Conservation (phyloP, 2,113 vertebrate species). For the Pygoscelis adeliae region DNA sequence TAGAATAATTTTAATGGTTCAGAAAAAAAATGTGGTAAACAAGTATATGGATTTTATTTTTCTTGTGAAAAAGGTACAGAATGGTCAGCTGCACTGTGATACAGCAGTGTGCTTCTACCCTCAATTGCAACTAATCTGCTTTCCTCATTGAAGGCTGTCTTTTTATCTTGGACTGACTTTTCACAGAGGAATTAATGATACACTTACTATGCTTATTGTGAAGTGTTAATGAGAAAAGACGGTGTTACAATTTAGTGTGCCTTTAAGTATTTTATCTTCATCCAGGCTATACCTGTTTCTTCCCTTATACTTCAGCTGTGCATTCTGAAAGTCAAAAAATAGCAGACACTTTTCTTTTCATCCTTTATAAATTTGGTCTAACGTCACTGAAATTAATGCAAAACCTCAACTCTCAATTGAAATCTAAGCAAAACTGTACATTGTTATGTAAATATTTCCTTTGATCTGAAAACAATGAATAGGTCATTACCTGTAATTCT, state of each 20-base stretch:
- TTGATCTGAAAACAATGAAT: not conserved
- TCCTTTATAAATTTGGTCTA: not conserved
- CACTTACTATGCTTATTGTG: not conserved
- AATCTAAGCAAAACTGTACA: not conserved
- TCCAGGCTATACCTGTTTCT: not conserved
- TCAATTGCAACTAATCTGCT: not conserved
- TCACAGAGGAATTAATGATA: not conserved
- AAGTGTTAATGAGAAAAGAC: not conserved
- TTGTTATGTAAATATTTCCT: not conserved
- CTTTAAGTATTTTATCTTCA: not conserved
- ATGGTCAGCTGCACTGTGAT: not conserved
- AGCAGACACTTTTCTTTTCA: not conserved
- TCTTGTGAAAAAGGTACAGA: not conserved
- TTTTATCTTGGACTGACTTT: not conserved
- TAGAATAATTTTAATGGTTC: not conserved
- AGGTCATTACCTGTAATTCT: not conserved
- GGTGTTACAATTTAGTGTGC: not conserved
- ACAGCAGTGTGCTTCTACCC: not conserved
- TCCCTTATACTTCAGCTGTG: not conserved
- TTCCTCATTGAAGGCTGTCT: not conserved
- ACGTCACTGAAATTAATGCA: not conserved
- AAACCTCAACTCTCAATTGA: not conserved
- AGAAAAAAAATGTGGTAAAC: not conserved
- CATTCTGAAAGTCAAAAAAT: not conserved
- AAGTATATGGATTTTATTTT: not conserved